A percentile compares a stretch with the other conserved stretches of the same genome.
Conservation (phyloP, 2,888 invertebrate species). For the Kryphioiulus occultus region DNA sequence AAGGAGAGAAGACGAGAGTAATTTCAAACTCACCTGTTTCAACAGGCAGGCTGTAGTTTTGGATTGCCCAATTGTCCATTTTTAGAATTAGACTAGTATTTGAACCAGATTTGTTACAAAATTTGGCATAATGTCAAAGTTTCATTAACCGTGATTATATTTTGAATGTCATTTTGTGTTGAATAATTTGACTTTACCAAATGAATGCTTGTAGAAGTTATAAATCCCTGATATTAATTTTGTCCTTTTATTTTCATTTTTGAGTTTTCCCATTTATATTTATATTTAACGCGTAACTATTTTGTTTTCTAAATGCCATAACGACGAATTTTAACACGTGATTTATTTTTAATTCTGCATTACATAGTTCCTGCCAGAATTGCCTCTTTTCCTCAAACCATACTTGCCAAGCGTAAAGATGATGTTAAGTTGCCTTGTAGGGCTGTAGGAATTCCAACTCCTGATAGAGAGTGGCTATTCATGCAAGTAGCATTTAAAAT, state of each 20-base stretch:
- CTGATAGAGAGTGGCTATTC: constrained; percentile 60
- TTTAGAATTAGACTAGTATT: not conserved
- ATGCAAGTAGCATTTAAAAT: constrained; percentile 53
- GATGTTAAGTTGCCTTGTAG: constrained; percentile 74
- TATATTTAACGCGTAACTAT: not conserved
- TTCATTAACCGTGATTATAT: too few species aligned
- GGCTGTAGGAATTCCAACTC: constrained; percentile 77
- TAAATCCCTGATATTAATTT: not conserved
- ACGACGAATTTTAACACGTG: not conserved
- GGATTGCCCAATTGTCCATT: constrained; percentile 33
- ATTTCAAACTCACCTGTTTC: constrained; percentile 53
- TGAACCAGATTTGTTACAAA: not conserved
- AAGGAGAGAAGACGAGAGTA: constrained; percentile 53
- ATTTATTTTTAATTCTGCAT: not conserved
- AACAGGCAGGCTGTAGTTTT: constrained; percentile 50
- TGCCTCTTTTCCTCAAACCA: constrained; percentile 77
- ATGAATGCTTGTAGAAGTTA: not conserved
- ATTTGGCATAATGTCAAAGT: too few species aligned
- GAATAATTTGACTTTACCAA: not conserved
- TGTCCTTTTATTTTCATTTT: not conserved
- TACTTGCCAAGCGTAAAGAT: constrained; percentile 73
- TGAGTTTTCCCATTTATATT: not conserved
- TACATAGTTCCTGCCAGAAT: constrained; percentile 81
- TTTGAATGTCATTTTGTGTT: too few species aligned
- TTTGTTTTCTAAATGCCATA: not conserved